A percentile compares a stretch with the other conserved stretches of the same genome.
Evolutionary conservation across 2,797 vertebrate species (phyloP).

Genomic region (Poecilia gillii): DNA sequence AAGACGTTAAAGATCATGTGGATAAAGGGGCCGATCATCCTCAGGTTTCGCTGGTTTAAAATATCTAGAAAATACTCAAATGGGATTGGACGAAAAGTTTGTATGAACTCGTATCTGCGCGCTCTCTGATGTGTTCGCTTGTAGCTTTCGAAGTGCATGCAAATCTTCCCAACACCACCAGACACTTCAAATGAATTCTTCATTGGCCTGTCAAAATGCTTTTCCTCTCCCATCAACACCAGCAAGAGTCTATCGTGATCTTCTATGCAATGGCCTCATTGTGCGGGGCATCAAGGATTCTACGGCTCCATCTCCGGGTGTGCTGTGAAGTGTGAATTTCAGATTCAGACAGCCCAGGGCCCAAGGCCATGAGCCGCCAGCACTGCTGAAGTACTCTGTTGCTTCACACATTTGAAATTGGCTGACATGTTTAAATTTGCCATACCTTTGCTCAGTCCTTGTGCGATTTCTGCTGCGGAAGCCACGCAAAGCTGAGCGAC

Average conservation of each 20-base stretch:
- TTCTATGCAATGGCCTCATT: constrained; percentile 79
- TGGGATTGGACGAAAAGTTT: constrained; percentile 28
- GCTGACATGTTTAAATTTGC: constrained; percentile 79
- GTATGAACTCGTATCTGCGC: constrained; percentile 42
- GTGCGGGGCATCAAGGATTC: constrained; percentile 74
- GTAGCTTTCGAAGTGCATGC: constrained; percentile 66
- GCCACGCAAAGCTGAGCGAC: constrained; percentile 57
- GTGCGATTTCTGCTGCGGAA: constrained; percentile 52
- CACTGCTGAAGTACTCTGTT: constrained; percentile 72
- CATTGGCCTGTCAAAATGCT: constrained; percentile 80
- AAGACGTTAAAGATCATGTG: constrained; percentile 32
- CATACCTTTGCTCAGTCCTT: constrained; percentile 69
- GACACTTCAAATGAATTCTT: constrained; percentile 84
- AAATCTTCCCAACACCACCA: constrained; percentile 76
- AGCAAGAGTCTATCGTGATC: constrained; percentile 72
- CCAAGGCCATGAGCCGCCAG: constrained; percentile 74
- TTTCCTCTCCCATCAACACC: constrained; percentile 79
- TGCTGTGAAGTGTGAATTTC: constrained; percentile 82
- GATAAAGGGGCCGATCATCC: constrained; percentile 49
- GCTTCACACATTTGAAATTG: constrained; percentile 77
- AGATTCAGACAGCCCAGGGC: constrained; percentile 75
- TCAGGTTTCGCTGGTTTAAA: constrained; percentile 27
- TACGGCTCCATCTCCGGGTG: constrained; percentile 67
- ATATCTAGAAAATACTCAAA: constrained; percentile 44
- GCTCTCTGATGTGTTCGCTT: constrained; percentile 44